Base-by-base conservation (phyloP, 2,113 vertebrate species). In the Amblyornis subalaris region DNA sequence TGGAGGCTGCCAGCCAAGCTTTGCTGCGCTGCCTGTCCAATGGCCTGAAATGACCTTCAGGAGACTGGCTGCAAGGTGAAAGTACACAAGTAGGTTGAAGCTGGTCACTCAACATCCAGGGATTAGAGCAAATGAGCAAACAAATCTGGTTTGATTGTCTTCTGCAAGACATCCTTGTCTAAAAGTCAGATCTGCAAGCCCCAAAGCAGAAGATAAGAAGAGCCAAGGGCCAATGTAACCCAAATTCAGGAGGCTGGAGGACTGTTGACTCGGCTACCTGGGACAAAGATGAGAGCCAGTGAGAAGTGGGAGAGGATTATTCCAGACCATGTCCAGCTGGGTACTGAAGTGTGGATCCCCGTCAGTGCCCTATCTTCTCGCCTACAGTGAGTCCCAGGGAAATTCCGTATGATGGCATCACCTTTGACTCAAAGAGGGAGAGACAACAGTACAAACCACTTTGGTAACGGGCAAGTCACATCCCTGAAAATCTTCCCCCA, bases 1-100 rank as follows among this genome's bases (percentile, higher is more conserved):
- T 17, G 71, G 31, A 77, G 89, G 71, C 78, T 94, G 75, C 51
- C 88, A 77, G 91, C 51, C 89, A 85, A 64, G n/a, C 13, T 73
- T 51, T 51, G 47, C 47, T 38, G 38, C 55, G 38, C 78, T 73
- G 51, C 44, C 31, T 55, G 75, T 44, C 71, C 85, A 76, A 8
- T 6, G 2, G 48, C 42, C 85, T 76, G 71, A 90, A 85, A 76
- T 78, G 74, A 92, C 95, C 93, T 91, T 95, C 66, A 91, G 47
- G 91, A 62, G 22, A 29, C 0, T 38, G 24, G 14, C 47, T 79
- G 33, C 82, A 70, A 88, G 88, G 89, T 89, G 70, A 92, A 94
- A 89, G 81, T 58, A 70, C 65, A 66, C 15, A 55, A 76, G 55
- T 31, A 88, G 38, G n/a, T 44, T 64, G 76, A 74, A 78, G 31